phyloP scores from a whole-genome alignment of 2,113 vertebrate genomes.

The Anolis sagrei region DNA sequence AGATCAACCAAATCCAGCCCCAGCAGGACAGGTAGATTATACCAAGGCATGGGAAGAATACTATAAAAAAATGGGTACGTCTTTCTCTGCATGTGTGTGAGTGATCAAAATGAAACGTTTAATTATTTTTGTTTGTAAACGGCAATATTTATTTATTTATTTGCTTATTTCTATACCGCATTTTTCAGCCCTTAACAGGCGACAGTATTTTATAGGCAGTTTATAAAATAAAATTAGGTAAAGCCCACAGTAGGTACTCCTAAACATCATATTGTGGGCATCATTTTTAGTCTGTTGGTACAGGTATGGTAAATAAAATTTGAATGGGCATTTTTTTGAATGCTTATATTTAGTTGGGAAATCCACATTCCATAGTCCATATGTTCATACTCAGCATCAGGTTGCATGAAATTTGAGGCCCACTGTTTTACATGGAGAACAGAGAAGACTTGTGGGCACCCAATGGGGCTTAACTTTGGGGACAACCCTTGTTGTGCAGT shows the following conservation, averaged over 20 bases:
- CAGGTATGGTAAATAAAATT: background rate
- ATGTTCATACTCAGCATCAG: background rate
- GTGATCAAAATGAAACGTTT: background rate
- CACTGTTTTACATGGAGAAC: background rate
- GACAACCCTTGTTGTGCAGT: no score
- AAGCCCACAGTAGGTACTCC: background rate
- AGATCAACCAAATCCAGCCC: conserved; percentile 96
- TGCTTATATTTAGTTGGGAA: background rate
- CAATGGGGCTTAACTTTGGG: no score
- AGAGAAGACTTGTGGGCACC: background rate
- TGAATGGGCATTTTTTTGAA: background rate
- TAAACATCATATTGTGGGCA: background rate
- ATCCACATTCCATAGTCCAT: background rate
- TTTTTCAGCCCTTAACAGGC: no score
- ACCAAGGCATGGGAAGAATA: conserved; percentile 99
- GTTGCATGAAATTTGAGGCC: background rate
- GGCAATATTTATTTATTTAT: no score
- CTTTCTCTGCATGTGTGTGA: conserved; percentile 13
- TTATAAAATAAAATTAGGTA: no score
- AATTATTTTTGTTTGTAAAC: background rate
- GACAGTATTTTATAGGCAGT: background rate
- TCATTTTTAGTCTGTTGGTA: background rate
- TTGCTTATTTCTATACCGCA: no score
- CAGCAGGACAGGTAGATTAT: conserved; percentile 98
- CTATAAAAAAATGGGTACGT: conserved; percentile 99